Evolutionary conservation across 2,113 vertebrate species (phyloP).

Genomic region (Bos javanicus): DNA sequence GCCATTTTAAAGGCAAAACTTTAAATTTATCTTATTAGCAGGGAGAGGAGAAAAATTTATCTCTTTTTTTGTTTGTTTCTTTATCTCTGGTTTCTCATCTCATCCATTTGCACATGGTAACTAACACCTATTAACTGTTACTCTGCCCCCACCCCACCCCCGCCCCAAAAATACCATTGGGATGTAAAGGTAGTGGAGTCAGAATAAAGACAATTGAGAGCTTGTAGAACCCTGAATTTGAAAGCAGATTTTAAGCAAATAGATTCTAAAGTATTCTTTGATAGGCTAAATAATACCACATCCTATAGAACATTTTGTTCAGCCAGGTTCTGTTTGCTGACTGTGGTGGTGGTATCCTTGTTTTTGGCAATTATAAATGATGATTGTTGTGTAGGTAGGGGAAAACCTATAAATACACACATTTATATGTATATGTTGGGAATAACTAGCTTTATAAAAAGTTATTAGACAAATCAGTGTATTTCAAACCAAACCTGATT

Average conservation of each 20-base stretch:
- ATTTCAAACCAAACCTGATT: conserved; percentile 25
- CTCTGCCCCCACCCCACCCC: not conserved
- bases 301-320: not conserved
- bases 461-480: not conserved
- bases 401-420: not conserved
- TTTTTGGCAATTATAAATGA: not conserved
- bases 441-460: not conserved
- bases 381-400: not conserved
- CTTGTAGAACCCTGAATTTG: not conserved
- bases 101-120: not conserved
- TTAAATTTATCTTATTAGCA: conserved; percentile 15
- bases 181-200: not conserved
- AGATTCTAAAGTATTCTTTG: not conserved
- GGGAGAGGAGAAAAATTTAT: not conserved
- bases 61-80: not conserved
- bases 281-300: not conserved
- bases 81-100: conserved; percentile 23
- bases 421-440: not conserved
- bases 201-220: not conserved
- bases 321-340: not conserved
- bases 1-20: conserved; percentile 29
- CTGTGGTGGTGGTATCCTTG: not conserved
- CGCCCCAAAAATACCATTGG: not conserved
- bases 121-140: not conserved
- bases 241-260: conserved; percentile 34